phyloP scores from a whole-genome alignment of 2,797 vertebrate genomes.

The Toxotes lorentzi region DNA sequence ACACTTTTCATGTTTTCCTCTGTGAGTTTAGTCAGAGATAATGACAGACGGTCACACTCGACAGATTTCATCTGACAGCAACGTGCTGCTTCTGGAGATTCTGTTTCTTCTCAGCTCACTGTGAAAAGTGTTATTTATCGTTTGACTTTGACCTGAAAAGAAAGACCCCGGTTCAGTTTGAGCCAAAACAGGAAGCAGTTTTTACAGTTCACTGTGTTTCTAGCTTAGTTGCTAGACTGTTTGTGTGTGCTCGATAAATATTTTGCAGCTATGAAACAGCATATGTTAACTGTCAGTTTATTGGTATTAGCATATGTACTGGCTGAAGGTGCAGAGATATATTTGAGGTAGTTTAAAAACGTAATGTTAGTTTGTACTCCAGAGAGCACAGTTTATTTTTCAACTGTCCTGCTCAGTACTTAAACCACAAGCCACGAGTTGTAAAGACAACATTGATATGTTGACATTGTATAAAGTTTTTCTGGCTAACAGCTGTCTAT shows the following conservation, averaged over 20 bases:
- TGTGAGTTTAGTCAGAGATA: slow-evolving; percentile 44
- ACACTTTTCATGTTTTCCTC: slow-evolving; percentile 59
- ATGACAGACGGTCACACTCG: slow-evolving; percentile 62
- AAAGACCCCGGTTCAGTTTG: slow-evolving; percentile 19
- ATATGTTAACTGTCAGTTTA: not conserved
- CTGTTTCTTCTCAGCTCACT: slow-evolving; percentile 44
- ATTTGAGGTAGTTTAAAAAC: not conserved
- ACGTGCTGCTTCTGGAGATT: slow-evolving; percentile 42
- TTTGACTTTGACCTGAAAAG: slow-evolving; percentile 16
- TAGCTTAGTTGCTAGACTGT: not conserved
- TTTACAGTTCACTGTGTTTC: slow-evolving; percentile 2
- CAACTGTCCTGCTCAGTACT: not conserved
- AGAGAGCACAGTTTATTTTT: not conserved
- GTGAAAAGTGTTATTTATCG: slow-evolving; percentile 34
- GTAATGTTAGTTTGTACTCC: not conserved
- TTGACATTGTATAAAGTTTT: not conserved
- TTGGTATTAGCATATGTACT: not conserved
- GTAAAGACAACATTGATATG: not conserved
- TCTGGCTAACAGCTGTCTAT: not conserved
- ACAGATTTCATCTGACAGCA: slow-evolving; percentile 61
- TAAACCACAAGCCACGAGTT: not conserved
- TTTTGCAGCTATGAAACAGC: not conserved
- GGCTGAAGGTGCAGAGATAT: not conserved
- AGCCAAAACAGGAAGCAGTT: slow-evolving; percentile 20
- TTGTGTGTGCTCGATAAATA: not conserved